Evolutionary conservation across 2,113 vertebrate genomes (phyloP).

Genomic region (Muscicapa adusta): DNA sequence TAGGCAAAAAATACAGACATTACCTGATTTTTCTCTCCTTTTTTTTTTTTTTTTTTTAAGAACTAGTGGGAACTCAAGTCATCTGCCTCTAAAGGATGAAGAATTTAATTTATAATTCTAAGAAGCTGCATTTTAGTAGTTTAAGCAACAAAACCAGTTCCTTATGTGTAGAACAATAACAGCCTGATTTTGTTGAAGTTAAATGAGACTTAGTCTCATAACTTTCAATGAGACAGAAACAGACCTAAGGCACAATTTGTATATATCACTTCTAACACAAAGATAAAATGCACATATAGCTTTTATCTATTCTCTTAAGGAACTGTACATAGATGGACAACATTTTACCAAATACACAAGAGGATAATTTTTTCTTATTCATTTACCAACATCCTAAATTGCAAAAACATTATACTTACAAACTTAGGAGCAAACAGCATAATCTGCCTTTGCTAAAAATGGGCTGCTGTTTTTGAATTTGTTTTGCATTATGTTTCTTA

Average conservation of each 20-base stretch:
- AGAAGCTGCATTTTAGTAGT: background rate
- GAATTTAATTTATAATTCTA: conserved; percentile 3
- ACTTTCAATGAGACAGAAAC: background rate
- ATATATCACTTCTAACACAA: background rate
- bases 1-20: background rate
- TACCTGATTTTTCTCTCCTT: background rate
- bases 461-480: background rate
- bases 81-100: background rate
- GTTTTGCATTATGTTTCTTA: background rate
- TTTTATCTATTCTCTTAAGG: background rate
- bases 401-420: background rate
- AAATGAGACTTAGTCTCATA: background rate
- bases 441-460: background rate
- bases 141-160: conserved; percentile 15
- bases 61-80: background rate
- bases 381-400: background rate
- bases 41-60: background rate
- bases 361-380: background rate
- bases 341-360: background rate
- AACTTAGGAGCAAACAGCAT: background rate
- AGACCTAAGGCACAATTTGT: background rate
- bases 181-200: background rate
- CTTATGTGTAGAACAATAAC: conserved; percentile 20
- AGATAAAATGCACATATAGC: background rate
- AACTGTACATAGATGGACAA: background rate